A percentile compares a stretch with the other conserved stretches of the same genome.
These are phyloP conservation scores for Gasterosteus aculeatus DNA, from an alignment of 2,113 vertebrate species.

Conservation along the genomic window DNA sequence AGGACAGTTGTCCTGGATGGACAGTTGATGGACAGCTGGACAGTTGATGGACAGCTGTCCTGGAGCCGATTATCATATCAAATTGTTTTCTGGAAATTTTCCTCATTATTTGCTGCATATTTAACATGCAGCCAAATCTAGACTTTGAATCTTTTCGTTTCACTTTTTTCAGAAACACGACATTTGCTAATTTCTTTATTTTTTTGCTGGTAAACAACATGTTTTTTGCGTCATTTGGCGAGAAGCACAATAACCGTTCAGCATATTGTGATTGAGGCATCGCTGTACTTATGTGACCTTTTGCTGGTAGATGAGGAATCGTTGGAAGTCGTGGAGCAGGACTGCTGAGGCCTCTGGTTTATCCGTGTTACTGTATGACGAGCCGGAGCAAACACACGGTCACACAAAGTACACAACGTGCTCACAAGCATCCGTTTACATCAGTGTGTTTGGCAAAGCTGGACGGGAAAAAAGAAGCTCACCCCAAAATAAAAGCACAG, in stretches of 20 bases:
- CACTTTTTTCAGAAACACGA: no score
- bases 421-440: not conserved
- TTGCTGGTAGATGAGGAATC: slow-evolving; percentile 91
- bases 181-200: no score
- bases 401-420: not conserved
- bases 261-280: not conserved
- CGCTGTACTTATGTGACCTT: slow-evolving; percentile 79
- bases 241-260: not conserved
- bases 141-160: not conserved
- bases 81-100: not conserved
- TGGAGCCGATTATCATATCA: not conserved
- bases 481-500: slow-evolving; percentile 95
- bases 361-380: slow-evolving; percentile 86
- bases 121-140: not conserved
- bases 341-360: slow-evolving; percentile 89
- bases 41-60: no score
- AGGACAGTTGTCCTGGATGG: no score
- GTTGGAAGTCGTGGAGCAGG: slow-evolving; percentile 92
- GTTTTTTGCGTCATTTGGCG: not conserved
- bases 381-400: slow-evolving; percentile 7
- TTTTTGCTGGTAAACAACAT: not conserved
- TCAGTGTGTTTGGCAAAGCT: not conserved
- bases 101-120: not conserved
- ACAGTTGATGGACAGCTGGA: no score
- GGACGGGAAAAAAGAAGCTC: slow-evolving; percentile 48